Evolutionary conservation across 1,140 invertebrate genomes (phyloP), one percentile per base, ranked within the genome.

Genomic region (Temnothorax curvispinosus): DNA sequence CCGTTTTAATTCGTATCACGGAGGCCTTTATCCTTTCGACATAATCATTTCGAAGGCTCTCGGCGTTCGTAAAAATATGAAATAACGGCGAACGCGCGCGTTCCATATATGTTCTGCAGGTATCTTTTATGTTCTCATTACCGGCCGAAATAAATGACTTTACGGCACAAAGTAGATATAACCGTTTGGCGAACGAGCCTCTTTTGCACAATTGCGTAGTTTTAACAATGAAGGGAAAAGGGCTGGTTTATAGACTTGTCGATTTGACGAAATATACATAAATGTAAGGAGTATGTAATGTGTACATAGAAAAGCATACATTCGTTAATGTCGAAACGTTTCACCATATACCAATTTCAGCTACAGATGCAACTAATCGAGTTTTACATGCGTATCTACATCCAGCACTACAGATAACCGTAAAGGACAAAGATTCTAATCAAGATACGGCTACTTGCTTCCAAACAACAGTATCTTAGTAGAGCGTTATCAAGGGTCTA

Each of bases 371-470:
- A 69, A 77, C 47, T 58, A 90, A 92, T 92, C 84, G 87, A 90
- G 85, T 88, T 88, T 84, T 90, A 89, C 82, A 62, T 76, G 85
- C 69, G 58, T 87, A 81, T 81, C 47, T 52, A 38, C 38, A 82
- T 82, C 75, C 75, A 69, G 52, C 72, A 76, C 71, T 88, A 27
- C 27, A 62, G 67, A 78, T 86, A 76, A 56, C 69, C 47, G 60
- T 56, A 71, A 85, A 85, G 81, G 84, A 78, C 77, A 44, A 71
- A 92, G 92, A 93, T 93, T 86, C 76, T 84, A 92, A 93, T 93
- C 91, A 92, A 93, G 92, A 93, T 93, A 93, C 2, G 11, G 82
- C 78, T 80, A 85, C 80, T 92, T 84, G 88, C 88, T 86, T 88
- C 82, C 88, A 80, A 89, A 88, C 88, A 86, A 85, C 77, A 74